Base-by-base conservation (phyloP, 2,888 invertebrate genomes). In the Lysandra coridon region DNA sequence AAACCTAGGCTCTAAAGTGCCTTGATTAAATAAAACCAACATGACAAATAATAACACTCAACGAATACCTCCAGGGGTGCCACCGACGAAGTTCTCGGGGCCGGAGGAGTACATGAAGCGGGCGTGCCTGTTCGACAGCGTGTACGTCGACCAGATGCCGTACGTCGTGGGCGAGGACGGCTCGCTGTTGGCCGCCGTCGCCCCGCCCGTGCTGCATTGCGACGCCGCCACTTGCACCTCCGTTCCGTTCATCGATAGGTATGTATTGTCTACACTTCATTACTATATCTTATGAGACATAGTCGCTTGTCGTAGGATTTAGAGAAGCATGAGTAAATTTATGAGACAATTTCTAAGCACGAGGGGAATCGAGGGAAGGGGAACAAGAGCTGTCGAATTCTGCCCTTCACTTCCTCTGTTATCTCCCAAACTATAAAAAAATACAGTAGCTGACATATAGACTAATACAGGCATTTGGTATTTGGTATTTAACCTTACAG, bases 181-280 rank as follows among this genome's bases (percentile, higher is more conserved):
- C 2, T 94, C 94, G 0, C 81, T 94, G 30, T 87, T 94, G 89
- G 94, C 94, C 0, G 90, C 93, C 0, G 94, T 94, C 60, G 94
- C 94, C 10, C 94, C 94, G 0, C 94, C 94, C 0, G 94, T 94
- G 77, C 81, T 94, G 64, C 94, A 93, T 81, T 94, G 94, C 64
- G 94, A 94, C 80, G 94, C 94, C 0, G 93, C 94, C 0, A 92
- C 93, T 0, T 94, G 94, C 75, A 94, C 94, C 0, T 93, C 93
- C 1, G 94, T 94, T 53, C 94, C 94, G 0, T 94, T 94, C 73
- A 91, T 94, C 78, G 94, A 94, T 84, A 93, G 92, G 92, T 91
- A 57, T 64, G 30, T 12, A 23, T 64, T 23, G 62, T 62, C 23
- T 62, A 62, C 17, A 2, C 60, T 5, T 7, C 62, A 62, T 62